phyloP scores from a whole-genome alignment of 1,140 invertebrate species.

The Sitobion miscanthi region DNA sequence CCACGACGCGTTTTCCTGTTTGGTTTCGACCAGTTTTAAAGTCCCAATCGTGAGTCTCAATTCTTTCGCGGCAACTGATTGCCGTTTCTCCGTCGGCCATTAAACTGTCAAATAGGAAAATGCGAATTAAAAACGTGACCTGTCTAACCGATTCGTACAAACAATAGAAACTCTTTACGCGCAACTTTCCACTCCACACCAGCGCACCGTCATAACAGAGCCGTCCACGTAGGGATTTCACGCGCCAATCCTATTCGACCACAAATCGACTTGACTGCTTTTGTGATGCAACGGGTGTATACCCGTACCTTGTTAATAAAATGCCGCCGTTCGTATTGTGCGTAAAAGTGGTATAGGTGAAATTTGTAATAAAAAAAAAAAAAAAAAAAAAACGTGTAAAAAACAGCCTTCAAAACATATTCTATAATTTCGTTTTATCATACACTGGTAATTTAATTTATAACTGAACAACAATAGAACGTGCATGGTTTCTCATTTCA shows the following conservation, averaged over 20 bases:
- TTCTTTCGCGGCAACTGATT: neutral
- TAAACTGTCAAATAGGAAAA: conserved; percentile 30
- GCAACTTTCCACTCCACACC: neutral
- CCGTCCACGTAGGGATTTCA: neutral
- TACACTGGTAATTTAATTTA: conserved; percentile 26
- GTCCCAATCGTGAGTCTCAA: neutral
- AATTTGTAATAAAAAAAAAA: neutral
- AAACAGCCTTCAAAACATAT: neutral
- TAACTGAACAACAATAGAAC: conserved; percentile 27
- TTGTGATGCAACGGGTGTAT: neutral
- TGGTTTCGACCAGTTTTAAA: conserved; percentile 1
- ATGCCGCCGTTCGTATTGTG: neutral
- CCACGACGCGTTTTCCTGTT: neutral
- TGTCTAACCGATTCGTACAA: conserved; percentile 45
- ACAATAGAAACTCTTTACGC: neutral
- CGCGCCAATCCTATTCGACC: neutral
- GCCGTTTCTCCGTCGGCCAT: neutral
- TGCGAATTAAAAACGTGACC: conserved; percentile 51
- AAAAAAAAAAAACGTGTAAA: neutral
- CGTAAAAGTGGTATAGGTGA: neutral
- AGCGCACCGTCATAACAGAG: neutral
- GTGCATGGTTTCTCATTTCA: conserved; percentile 1
- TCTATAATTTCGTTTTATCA: neutral
- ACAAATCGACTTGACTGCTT: conserved; percentile 7
- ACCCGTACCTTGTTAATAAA: neutral